These are phyloP conservation scores for Epizoanthus rinbou DNA, from an alignment of 92 coral and sea anemone genomes.

Conservation along the genomic window DNA sequence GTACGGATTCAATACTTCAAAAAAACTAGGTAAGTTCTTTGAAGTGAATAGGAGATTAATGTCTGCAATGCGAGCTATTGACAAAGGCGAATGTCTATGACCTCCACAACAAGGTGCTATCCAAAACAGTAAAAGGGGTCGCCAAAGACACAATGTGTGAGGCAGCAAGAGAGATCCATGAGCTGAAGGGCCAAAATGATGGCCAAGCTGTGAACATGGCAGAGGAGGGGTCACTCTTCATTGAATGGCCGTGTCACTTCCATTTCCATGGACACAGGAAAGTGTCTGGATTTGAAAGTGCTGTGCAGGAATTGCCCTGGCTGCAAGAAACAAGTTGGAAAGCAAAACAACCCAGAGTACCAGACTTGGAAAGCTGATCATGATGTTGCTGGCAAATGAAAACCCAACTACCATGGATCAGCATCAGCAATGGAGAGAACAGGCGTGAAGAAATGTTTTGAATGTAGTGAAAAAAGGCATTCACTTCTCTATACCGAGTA, in stretches of 20 bases:
- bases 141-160: constrained; percentile 39
- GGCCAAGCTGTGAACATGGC: constrained; percentile 43
- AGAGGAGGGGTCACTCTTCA: constrained; percentile 9
- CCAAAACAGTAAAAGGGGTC: constrained; percentile 30
- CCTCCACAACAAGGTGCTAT: constrained; percentile 36
- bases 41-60: constrained; percentile 33
- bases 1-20: constrained; percentile 13
- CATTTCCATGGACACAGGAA: constrained; percentile 43
- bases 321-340: constrained; percentile 15
- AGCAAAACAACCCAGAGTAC: no score
- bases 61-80: constrained; percentile 43
- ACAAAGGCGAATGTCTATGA: constrained; percentile 37
- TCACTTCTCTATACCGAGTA: no score
- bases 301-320: constrained; percentile 12
- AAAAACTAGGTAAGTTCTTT: background rate
- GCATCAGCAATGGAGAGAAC: constrained; percentile 43
- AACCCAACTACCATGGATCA: constrained; percentile 23
- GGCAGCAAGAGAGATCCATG: constrained; percentile 39
- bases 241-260: constrained; percentile 12
- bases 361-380: constrained; percentile 19
- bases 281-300: constrained; percentile 37
- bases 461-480: background rate
- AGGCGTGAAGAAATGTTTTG: constrained; percentile 24
- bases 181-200: constrained; percentile 25
- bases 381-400: constrained; percentile 3